A percentile compares a stretch with the other conserved stretches of the same genome.
Evolutionary conservation across 2,888 invertebrate genomes (phyloP).

Genomic region (Cerceris rybyensis): DNA sequence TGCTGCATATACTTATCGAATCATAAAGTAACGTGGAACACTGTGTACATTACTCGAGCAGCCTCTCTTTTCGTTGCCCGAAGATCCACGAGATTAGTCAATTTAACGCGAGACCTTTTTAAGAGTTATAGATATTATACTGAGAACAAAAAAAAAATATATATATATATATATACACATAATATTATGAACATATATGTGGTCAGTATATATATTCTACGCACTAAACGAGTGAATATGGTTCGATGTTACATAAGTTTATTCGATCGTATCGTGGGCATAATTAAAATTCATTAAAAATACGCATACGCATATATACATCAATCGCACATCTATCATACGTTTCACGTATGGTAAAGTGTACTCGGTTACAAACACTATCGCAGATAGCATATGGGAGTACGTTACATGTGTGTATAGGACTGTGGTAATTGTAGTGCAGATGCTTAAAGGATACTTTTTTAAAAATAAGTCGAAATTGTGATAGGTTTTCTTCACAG

Average conservation of each 20-base stretch:
- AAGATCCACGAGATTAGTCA: conserved; percentile 78
- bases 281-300: conserved; percentile 8
- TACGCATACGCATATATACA: conserved; percentile 19
- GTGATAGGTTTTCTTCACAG: no score
- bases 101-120: conserved; percentile 79
- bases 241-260: conserved; percentile 28
- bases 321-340: conserved; percentile 13
- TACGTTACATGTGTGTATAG: no score
- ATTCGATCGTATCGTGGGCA: conserved; percentile 27
- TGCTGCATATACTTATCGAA: no score
- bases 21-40: conserved; percentile 28
- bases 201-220: conserved; percentile 32
- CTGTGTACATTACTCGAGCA: conserved; percentile 45
- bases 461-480: no score
- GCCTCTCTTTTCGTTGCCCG: conserved; percentile 65
- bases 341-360: no score
- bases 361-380: no score
- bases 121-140: conserved; percentile 56
- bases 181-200: conserved; percentile 42
- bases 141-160: conserved; percentile 36
- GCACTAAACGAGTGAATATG: conserved; percentile 19
- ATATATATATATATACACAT: conserved; percentile 52
- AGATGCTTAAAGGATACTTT: no score
- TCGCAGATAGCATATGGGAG: no score
- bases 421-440: no score